Percentiles rank a stretch among this genome's conserved stretches.
Evolutionary conservation across 2,797 vertebrate genomes (phyloP).

Genomic region (Sphenopsis melanotis): DNA sequence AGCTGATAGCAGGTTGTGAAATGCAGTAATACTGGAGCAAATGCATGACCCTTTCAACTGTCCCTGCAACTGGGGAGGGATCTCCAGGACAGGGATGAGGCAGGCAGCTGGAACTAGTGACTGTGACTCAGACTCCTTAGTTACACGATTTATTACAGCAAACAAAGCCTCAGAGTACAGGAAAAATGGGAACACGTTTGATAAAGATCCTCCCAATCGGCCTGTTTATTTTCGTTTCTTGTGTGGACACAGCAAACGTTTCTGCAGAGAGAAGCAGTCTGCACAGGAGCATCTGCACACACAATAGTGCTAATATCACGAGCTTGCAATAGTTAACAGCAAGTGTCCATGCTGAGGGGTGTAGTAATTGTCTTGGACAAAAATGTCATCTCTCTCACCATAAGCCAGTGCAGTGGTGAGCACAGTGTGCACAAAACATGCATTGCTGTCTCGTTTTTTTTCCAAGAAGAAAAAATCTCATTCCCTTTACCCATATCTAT

Average conservation of each 20-base stretch:
- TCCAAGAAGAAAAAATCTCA: not conserved
- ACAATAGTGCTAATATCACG: not conserved
- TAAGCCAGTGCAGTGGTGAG: not conserved
- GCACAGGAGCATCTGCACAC: not conserved
- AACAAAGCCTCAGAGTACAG: not conserved
- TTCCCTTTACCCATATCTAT: not conserved
- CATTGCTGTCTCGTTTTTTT: not conserved
- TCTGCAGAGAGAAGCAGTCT: not conserved
- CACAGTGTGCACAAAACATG: not conserved
- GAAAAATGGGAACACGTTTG: not conserved
- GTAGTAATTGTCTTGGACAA: not conserved
- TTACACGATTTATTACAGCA: not conserved
- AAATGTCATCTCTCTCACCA: not conserved
- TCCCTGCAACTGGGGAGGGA: not conserved
- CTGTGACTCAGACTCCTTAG: not conserved
- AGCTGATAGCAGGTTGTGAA: constrained; percentile 22
- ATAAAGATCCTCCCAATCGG: not conserved
- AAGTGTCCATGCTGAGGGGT: not conserved
- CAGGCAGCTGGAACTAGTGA: not conserved
- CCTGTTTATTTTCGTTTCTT: constrained; percentile 16
- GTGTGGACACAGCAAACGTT: not conserved
- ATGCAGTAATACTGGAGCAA: not conserved
- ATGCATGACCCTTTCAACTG: not conserved
- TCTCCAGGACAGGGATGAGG: not conserved
- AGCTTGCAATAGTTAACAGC: not conserved